Conservation (phyloP, 2,888 invertebrate species). For the Nephrotoma appendiculata region DNA sequence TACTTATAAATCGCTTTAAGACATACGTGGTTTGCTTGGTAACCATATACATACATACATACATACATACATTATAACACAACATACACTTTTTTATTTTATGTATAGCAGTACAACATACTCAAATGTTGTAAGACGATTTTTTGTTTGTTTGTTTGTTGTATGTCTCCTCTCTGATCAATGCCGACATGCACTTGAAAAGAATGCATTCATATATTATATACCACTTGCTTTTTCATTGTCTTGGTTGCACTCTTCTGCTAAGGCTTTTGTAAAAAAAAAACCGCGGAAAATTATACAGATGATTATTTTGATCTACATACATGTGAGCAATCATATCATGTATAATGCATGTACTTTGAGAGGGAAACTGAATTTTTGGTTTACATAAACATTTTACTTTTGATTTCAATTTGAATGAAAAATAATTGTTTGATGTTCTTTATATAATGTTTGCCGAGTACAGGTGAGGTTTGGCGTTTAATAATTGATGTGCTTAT, state of each 20-base stretch:
- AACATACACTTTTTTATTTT: not conserved
- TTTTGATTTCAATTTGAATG: not conserved
- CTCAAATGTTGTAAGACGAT: not conserved
- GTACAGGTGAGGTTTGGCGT: not conserved
- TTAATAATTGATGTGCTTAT: no score
- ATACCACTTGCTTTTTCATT: not conserved
- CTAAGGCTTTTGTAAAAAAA: not conserved
- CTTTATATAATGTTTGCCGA: not conserved
- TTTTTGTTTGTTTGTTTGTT: not conserved
- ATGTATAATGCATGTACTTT: not conserved
- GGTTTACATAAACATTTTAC: not conserved
- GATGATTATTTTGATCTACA: not conserved
- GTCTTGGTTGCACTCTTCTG: not conserved
- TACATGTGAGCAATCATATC: not conserved
- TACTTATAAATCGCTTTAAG: not conserved
- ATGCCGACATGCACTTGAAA: not conserved
- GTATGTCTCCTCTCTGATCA: not conserved
- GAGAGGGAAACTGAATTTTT: not conserved
- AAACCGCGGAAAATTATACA: not conserved
- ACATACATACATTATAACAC: not conserved
- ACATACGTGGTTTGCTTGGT: no score
- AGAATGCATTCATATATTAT: not conserved
- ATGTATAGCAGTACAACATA: not conserved
- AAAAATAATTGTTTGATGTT: not conserved
- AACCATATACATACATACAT: not conserved